Evolutionary conservation across 2,888 invertebrate species (phyloP), one percentile per base, ranked within the genome.

Genomic region (Nephrotoma flavescens): DNA sequence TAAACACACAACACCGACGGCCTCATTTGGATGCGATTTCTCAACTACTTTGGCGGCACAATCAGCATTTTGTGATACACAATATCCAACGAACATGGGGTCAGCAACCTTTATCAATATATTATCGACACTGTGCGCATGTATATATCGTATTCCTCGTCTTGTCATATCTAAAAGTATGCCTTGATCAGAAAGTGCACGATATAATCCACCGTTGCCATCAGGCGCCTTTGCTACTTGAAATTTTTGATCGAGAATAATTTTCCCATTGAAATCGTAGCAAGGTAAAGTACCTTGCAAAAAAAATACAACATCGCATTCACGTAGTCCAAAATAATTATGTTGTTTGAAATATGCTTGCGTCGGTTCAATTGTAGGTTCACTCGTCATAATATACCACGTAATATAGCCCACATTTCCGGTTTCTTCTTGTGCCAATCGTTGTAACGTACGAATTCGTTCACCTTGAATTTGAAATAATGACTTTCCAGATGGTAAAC

Each of bases 51-150:
- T 99, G 0, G 97, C 98, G 0, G 97, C 99, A 92, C 98, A 99
- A 89, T 99, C 98, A 0, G 98, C 98, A 88, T 95, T 94, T 89
- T 97, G 96, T 86, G 94, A 94, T 11, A 97, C 94, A 90, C 99
- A 99, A 90, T 97, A 99, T 0, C 99, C 99, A 88, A 99, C 94
- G 90, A 99, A 99, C 1, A 96, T 93, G 0, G 99, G 99, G 93
- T 99, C 99, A 0, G 98, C 99, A 87, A 99, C 98, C 93, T 98
- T 98, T 31, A 98, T 97, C n/a, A 99, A 93, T 88, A 99, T 98
- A 92, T 99, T 99, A 91, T 99, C 99, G 1, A 99, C 99, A 87
- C 99, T 98, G 92, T 99, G 99, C 0, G 96, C 98, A 90, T 99
- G 99, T 41, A 99, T 91, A 90, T 97, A 98, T 88, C 95, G 93